phyloP scores from a whole-genome alignment of 1,140 invertebrate species.

The Episyrphus balteatus region DNA sequence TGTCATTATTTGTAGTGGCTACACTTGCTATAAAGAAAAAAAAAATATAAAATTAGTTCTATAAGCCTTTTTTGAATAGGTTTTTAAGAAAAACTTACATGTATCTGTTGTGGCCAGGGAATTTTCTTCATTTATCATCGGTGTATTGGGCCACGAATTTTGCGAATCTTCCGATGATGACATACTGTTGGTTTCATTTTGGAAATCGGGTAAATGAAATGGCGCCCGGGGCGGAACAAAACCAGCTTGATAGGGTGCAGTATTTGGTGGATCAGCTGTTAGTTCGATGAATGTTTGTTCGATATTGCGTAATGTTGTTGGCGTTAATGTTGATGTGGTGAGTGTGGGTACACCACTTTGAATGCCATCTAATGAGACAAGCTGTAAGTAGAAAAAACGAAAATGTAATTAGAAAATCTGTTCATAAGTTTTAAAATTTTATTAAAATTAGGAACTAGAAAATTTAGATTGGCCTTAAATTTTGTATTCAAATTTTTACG shows the following conservation, averaged over 20 bases:
- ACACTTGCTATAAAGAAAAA: constrained; percentile 22
- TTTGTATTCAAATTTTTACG: no score
- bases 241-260: constrained; percentile 73
- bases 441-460: not conserved
- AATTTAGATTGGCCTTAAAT: not conserved
- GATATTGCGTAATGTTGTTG: constrained; percentile 82
- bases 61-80: not conserved
- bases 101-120: constrained; percentile 27
- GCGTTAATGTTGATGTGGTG: constrained; percentile 85
- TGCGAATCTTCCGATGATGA: constrained; percentile 23
- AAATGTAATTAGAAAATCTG: constrained; percentile 1
- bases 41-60: not conserved
- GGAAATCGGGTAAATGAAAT: not conserved
- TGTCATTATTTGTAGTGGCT: constrained; percentile 20
- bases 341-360: constrained; percentile 77
- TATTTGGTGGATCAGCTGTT: constrained; percentile 51
- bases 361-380: constrained; percentile 67
- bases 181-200: constrained; percentile 5
- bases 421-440: constrained; percentile 1
- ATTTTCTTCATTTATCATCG: constrained; percentile 26
- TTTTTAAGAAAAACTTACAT: constrained; percentile 22
- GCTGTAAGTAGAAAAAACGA: constrained; percentile 47
- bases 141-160: constrained; percentile 20
- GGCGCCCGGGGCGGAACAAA: constrained; percentile 65
- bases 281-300: constrained; percentile 70